These are phyloP conservation scores for Drosophila quadrilineata DNA, from an alignment of 1,140 invertebrate species.

Conservation along the genomic window DNA sequence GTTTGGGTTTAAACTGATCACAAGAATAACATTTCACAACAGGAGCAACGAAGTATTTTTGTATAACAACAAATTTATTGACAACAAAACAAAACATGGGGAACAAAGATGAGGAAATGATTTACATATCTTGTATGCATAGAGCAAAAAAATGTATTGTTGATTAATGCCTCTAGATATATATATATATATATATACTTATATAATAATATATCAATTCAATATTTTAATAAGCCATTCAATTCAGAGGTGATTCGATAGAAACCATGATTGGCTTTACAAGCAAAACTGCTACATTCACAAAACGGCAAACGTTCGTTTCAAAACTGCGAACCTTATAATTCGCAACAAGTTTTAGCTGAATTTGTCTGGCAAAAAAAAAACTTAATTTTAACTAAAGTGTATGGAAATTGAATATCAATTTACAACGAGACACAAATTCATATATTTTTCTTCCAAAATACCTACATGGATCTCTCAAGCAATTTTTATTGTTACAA, in stretches of 20 bases:
- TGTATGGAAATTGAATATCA: too few relatives aligned
- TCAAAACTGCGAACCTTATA: too few relatives aligned
- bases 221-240: too few relatives aligned
- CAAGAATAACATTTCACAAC: constrained; percentile 5
- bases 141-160: constrained; percentile 22
- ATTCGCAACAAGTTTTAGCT: too few relatives aligned
- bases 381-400: too few relatives aligned
- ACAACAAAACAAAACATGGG: constrained; percentile 49
- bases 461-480: constrained; percentile 60
- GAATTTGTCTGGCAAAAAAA: too few relatives aligned
- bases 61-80: neutral
- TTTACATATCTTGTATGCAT: constrained; percentile 60
- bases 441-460: constrained; percentile 41
- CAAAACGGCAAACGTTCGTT: too few relatives aligned
- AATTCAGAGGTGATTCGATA: too few relatives aligned
- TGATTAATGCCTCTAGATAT: constrained; percentile 24
- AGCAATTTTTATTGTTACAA: constrained; percentile 65
- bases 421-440: constrained; percentile 46
- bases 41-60: constrained; percentile 15
- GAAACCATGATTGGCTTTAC: too few relatives aligned
- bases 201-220: too few relatives aligned
- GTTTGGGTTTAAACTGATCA: constrained; percentile 91
- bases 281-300: too few relatives aligned
- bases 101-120: constrained; percentile 58
- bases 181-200: constrained; percentile 37